Percentiles rank a stretch among this genome's conserved stretches.
These are phyloP conservation scores for Gymnocephalus cernua DNA, from an alignment of 2,113 vertebrate species.

Conservation along the genomic window DNA sequence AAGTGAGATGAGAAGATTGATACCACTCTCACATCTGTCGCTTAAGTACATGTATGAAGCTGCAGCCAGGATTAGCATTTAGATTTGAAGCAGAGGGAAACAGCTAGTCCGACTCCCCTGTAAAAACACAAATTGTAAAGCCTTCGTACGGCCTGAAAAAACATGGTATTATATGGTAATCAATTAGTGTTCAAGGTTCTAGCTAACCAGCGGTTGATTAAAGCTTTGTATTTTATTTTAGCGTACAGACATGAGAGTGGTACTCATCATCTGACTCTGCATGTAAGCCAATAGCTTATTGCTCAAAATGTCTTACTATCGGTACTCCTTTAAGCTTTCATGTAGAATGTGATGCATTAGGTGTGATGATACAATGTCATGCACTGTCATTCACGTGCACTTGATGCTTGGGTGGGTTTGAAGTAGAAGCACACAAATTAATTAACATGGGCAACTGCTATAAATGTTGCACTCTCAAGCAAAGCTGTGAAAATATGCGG, in stretches of 20 bases:
- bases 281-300: not conserved
- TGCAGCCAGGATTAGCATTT: not conserved
- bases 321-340: slow-evolving; percentile 24
- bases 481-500: slow-evolving; percentile 13
- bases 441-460: not conserved
- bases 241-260: not conserved
- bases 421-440: slow-evolving; percentile 27
- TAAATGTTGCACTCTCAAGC: slow-evolving; percentile 31
- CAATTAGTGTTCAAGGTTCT: not conserved
- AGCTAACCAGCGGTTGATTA: not conserved
- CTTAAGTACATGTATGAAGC: not conserved
- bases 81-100: not conserved
- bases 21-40: not conserved
- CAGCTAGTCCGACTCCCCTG: not conserved
- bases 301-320: slow-evolving; percentile 47
- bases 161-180: no score
- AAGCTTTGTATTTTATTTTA: not conserved
- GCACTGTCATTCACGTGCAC: slow-evolving; percentile 70
- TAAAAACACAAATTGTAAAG: not conserved
- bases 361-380: slow-evolving; percentile 57
- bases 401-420: slow-evolving; percentile 20
- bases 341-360: slow-evolving; percentile 47
- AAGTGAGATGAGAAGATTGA: not conserved
- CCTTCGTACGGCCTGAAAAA: no score
- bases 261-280: not conserved